Evolutionary conservation across 2,797 vertebrate species (phyloP), one percentile per base, ranked within the genome.

Genomic region (Eupleurogrammus muticus): DNA sequence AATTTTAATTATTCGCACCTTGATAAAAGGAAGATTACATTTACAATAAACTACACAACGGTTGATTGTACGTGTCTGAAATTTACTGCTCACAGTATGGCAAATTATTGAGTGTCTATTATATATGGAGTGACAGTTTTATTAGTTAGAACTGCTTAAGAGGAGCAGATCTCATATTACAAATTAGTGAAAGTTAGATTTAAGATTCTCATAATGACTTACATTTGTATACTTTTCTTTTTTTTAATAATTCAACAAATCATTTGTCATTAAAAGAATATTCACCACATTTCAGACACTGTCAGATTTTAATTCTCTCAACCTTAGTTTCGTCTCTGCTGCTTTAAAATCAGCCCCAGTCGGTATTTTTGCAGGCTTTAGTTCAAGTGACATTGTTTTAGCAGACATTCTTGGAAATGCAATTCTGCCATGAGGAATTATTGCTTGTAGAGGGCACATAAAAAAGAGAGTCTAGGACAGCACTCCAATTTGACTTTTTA

Each of bases 381-480:
- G 56, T 65, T n/a, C 24, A 5, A 53, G 28, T 23, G 34, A 67
- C 1, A n/a, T 57, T 57, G 40, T 42, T 67, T 54, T n/a, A 50
- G 12, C 12, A 12, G 44, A 34, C 47, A 19, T 47, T 72, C 74
- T 9, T 17, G 16, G 55, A 67, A 61, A 66, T 47, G 17, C 0
- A 0, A 44, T 49, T 28, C 48, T 44, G 36, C 48, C 20, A 44
- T 17, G 19, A 69, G 47, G 48, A 62, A 60, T 61, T 66, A 72
- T 24, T 38, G 32, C 44, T 73, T 48, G 58, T 49, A 63, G 57
- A 76, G 50, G 56, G 32, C 16, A 66, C 35, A 52, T 36, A 53
- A 54, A 79, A 66, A 28, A 28, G 28, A 28, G 28, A 28, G 28
- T 28, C 28, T 28, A 28, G 28, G 28, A 28, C 28, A 28, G 28